phyloP scores from a whole-genome alignment of 1,140 invertebrate genomes.

The Lepidurus arcticus region DNA sequence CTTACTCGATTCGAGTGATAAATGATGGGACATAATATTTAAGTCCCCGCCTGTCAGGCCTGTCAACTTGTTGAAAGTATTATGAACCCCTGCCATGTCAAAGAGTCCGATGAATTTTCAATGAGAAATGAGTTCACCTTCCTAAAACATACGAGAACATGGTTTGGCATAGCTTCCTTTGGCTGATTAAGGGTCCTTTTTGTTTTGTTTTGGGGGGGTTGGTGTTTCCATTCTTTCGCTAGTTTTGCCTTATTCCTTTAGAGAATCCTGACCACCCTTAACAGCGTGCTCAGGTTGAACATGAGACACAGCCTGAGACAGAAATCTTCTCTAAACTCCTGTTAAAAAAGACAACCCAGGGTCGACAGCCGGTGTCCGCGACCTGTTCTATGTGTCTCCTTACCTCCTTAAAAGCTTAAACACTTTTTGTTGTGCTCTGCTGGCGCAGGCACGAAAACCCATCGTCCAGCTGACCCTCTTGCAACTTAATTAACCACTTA shows the following conservation, averaged over 20 bases:
- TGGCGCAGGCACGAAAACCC: conserved; percentile 7
- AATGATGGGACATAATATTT: background rate
- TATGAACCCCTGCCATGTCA: background rate
- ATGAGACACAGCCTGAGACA: no score
- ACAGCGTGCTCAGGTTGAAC: no score
- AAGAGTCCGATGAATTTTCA: conserved; percentile 9
- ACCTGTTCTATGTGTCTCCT: background rate
- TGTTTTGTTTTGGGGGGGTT: background rate
- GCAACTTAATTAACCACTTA: conserved; percentile 11
- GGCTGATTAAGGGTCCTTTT: background rate
- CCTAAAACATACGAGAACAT: background rate
- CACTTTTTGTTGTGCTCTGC: background rate
- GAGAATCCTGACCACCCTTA: no score
- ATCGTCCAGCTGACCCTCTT: conserved; percentile 1
- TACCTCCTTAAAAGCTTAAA: background rate
- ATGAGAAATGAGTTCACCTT: conserved; percentile 22
- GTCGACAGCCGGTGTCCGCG: conserved; percentile 16
- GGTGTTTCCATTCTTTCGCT: background rate
- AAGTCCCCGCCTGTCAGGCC: background rate
- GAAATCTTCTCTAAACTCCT: background rate
- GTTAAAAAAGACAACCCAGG: background rate
- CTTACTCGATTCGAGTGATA: background rate
- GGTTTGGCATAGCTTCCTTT: conserved; percentile 18
- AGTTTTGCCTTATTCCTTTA: background rate
- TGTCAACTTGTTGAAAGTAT: background rate